Evolutionary conservation across 1,140 invertebrate species (phyloP).

Genomic region (Pseudomyrmex sp.): DNA sequence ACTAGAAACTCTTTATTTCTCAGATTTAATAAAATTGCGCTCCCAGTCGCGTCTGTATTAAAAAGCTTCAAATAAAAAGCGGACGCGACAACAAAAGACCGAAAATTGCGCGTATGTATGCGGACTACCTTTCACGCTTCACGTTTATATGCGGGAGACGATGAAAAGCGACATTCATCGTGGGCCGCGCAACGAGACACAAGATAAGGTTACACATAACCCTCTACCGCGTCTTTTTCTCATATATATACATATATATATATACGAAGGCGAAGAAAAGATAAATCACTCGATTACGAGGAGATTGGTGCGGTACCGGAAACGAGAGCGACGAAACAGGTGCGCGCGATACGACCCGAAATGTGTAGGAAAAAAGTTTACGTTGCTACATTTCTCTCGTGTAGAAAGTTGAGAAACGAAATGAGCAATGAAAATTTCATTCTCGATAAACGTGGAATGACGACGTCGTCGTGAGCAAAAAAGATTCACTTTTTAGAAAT

Average conservation of each 20-base stretch:
- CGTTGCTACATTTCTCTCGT: slow-evolving; percentile 33
- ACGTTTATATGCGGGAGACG: slow-evolving; percentile 26
- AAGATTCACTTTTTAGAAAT: not conserved
- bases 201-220: slow-evolving; percentile 27
- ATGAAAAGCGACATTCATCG: slow-evolving; percentile 21
- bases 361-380: slow-evolving; percentile 33
- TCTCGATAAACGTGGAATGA: not conserved
- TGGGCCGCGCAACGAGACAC: not conserved
- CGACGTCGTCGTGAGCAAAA: too few relatives aligned
- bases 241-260: not conserved
- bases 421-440: slow-evolving; percentile 29
- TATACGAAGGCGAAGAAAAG: slow-evolving; percentile 14
- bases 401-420: slow-evolving; percentile 22
- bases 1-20: not conserved
- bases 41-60: slow-evolving; percentile 11
- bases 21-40: not conserved
- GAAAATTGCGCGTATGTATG: not conserved
- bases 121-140: slow-evolving; percentile 20
- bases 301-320: slow-evolving; percentile 40
- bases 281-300: slow-evolving; percentile 56
- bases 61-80: slow-evolving; percentile 14
- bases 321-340: slow-evolving; percentile 49
- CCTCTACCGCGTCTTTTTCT: not conserved
- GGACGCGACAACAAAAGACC: not conserved
- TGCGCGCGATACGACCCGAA: slow-evolving; percentile 2